These are phyloP conservation scores for Podargus strigoides DNA, from an alignment of 2,797 vertebrate species.

Conservation along the genomic window DNA sequence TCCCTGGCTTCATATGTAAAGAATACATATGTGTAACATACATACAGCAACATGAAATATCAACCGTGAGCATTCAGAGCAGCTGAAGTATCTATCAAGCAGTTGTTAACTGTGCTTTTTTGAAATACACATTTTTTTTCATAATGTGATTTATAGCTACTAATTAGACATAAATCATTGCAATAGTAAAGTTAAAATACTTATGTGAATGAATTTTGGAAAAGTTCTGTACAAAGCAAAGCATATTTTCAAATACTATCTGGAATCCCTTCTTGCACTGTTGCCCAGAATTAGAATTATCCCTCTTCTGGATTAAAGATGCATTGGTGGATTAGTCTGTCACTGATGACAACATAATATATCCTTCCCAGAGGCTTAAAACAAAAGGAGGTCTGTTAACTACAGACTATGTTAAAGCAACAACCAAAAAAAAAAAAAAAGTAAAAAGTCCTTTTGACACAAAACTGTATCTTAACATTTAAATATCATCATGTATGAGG, in stretches of 20 bases:
- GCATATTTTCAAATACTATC: slow-evolving; percentile 63
- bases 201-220: neutral
- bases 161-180: neutral
- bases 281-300: slow-evolving; percentile 75
- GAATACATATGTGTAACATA: neutral
- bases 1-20: neutral
- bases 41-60: neutral
- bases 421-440: no score
- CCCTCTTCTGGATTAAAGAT: slow-evolving; percentile 73
- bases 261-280: slow-evolving; percentile 67
- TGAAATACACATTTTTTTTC: neutral
- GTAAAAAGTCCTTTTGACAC: neutral
- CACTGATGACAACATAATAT: slow-evolving; percentile 72
- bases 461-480: neutral
- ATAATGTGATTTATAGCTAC: neutral
- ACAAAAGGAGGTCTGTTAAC: slow-evolving; percentile 56
- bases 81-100: neutral
- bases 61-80: neutral
- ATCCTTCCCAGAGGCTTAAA: slow-evolving; percentile 63
- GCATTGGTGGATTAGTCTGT: slow-evolving; percentile 73
- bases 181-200: neutral
- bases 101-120: neutral
- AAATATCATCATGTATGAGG: neutral
- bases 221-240: slow-evolving; percentile 47
- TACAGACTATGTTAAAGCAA: slow-evolving; percentile 6